Evolutionary conservation across 2,797 vertebrate species (phyloP).

Genomic region (Gallinago nigripennis): DNA sequence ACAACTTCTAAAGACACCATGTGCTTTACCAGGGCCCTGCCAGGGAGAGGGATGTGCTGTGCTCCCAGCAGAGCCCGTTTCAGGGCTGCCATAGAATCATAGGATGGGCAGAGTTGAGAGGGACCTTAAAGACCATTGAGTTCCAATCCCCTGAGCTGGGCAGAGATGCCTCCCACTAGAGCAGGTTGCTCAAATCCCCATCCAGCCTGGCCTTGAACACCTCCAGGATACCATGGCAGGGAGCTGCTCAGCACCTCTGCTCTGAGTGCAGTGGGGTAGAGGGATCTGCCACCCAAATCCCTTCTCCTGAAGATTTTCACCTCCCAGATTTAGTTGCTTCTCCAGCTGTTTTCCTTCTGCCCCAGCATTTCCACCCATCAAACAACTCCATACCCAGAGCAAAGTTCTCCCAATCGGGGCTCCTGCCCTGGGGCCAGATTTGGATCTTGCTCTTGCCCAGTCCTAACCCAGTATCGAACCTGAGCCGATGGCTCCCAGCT

Average conservation of each 20-base stretch:
- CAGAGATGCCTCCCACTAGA: too few relatives aligned
- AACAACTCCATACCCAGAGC: background rate
- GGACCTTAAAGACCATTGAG: too few relatives aligned
- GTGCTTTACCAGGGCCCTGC: background rate
- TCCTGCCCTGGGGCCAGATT: background rate
- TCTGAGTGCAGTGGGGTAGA: background rate
- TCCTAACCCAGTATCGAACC: background rate
- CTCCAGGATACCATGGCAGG: too few relatives aligned
- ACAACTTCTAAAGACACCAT: accelerated
- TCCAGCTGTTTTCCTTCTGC: background rate
- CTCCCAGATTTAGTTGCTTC: background rate
- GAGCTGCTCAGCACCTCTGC: background rate
- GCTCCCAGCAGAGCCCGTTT: background rate
- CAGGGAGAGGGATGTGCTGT: accelerated
- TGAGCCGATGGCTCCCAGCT: background rate
- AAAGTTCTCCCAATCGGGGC: accelerated
- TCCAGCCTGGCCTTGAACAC: too few relatives aligned
- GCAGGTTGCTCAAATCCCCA: too few relatives aligned
- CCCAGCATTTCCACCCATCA: background rate
- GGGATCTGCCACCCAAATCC: accelerated
- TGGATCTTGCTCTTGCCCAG: background rate
- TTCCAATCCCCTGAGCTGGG: too few relatives aligned
- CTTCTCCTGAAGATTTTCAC: background rate
- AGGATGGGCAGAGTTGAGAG: too few relatives aligned
- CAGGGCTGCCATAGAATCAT: background rate